A percentile compares a stretch with the other conserved stretches of the same genome.
These are phyloP conservation scores for Parnassius mnemosyne DNA, from an alignment of 2,888 invertebrate genomes.

Conservation along the genomic window DNA sequence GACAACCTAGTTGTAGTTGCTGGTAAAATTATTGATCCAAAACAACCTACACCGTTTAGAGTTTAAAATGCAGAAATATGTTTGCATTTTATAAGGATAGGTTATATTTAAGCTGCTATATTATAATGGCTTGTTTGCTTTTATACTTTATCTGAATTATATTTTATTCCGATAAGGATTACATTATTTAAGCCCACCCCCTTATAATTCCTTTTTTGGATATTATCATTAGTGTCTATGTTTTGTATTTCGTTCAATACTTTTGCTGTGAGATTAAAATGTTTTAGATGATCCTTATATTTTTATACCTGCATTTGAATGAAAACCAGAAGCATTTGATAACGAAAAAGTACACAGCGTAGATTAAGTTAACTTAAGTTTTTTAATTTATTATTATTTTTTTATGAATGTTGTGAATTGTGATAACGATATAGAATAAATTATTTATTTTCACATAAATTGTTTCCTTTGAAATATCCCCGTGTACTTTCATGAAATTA, in stretches of 20 bases:
- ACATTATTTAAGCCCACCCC: constrained; percentile 14
- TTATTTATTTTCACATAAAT: constrained; percentile 51
- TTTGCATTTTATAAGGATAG: not conserved
- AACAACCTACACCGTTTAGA: constrained; percentile 52
- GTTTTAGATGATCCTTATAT: constrained; percentile 6
- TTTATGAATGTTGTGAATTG: constrained; percentile 61
- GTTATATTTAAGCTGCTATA: no score
- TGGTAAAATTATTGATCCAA: constrained; percentile 80
- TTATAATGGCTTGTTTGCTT: no score
- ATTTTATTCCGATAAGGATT: no score
- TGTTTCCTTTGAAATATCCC: constrained; percentile 14
- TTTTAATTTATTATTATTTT: constrained; percentile 73
- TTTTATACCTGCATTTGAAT: constrained; percentile 26
- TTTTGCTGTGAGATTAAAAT: constrained; percentile 13
- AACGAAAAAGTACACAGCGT: constrained; percentile 77
- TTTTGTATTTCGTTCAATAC: constrained; percentile 1
- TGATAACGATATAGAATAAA: constrained; percentile 67
- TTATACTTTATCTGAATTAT: no score
- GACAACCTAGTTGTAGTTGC: constrained; percentile 81
- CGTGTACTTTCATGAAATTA: no score
- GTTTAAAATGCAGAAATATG: constrained; percentile 34
- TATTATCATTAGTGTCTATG: not conserved
- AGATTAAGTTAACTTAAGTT: constrained; percentile 52
- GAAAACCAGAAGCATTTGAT: constrained; percentile 79
- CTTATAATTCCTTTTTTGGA: constrained; percentile 2